phyloP scores from a whole-genome alignment of 2,888 invertebrate genomes.

The Orthosia gracilis region DNA sequence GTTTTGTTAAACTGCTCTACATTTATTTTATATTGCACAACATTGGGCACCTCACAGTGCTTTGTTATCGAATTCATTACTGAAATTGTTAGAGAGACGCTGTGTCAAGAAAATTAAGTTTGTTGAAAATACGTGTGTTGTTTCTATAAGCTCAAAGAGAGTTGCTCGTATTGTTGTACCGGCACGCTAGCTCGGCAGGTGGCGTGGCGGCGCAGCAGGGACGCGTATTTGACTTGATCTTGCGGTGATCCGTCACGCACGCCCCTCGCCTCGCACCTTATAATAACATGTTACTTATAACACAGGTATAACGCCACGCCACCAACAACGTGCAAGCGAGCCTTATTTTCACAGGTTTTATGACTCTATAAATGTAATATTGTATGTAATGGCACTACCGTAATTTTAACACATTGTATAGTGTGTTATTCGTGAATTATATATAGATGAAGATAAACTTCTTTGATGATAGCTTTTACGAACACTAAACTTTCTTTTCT shows the following conservation, averaged over 20 bases:
- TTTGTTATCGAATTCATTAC: conserved; percentile 22
- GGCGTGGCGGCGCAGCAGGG: conserved; percentile 67
- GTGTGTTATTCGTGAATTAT: conserved; percentile 27
- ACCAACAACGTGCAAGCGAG: conserved; percentile 35
- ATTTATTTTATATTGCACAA: conserved; percentile 62
- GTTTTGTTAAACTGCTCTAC: conserved; percentile 39
- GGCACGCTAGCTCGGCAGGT: conserved; percentile 18
- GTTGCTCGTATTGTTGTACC: conserved; percentile 46
- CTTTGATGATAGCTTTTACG: conserved; percentile 8
- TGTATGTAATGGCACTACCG: conserved; percentile 47
- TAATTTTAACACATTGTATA: conserved; percentile 47
- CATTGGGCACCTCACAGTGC: conserved; percentile 53
- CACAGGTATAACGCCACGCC: conserved; percentile 52
- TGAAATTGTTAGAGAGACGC: background rate
- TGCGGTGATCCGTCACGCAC: conserved; percentile 81
- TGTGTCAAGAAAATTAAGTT: conserved; percentile 7
- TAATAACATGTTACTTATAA: conserved; percentile 66
- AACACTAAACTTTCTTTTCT: conserved; percentile 4
- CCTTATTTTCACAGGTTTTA: conserved; percentile 61
- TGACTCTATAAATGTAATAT: conserved; percentile 58
- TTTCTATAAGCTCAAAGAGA: conserved; percentile 25
- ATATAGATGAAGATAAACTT: conserved; percentile 14
- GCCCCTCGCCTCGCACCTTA: conserved; percentile 68
- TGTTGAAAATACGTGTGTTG: conserved; percentile 37
- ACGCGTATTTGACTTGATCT: conserved; percentile 82